Evolutionary conservation across 2,888 invertebrate genomes (phyloP).

Genomic region (Linhomoeus sp.): DNA sequence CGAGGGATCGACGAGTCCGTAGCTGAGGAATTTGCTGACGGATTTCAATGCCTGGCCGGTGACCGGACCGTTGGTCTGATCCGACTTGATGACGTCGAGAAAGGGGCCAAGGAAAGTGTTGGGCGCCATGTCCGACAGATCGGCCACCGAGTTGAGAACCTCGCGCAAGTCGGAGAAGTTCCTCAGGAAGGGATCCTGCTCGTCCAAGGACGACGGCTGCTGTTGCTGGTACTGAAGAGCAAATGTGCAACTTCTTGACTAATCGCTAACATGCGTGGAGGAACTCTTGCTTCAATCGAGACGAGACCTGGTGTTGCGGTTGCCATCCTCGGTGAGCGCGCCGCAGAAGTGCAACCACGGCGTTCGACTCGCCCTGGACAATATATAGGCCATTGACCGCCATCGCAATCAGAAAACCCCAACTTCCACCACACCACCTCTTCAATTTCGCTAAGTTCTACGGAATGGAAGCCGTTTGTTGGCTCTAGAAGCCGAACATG

Average conservation of each 20-base stretch:
- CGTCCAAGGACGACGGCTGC: constrained; percentile 37
- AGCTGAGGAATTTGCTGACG: constrained; percentile 83
- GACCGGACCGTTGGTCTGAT: constrained; percentile 49
- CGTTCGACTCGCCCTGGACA: constrained; percentile 80
- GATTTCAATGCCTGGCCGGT: constrained; percentile 83
- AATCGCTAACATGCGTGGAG: not conserved
- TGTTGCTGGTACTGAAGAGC: not conserved
- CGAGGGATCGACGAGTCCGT: constrained; percentile 57
- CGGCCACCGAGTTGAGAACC: constrained; percentile 57
- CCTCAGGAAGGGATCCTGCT: constrained; percentile 63
- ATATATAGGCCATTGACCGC: constrained; percentile 78
- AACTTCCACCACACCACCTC: no score
- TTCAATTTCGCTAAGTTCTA: no score
- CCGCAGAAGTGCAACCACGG: constrained; percentile 76
- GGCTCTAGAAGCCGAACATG: no score
- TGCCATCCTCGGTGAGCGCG: constrained; percentile 37
- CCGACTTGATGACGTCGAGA: constrained; percentile 82
- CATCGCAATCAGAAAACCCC: no score
- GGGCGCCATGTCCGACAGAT: constrained; percentile 45
- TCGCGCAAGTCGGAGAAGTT: constrained; percentile 69
- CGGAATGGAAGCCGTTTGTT: no score
- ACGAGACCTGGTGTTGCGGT: not conserved
- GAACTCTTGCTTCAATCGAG: not conserved
- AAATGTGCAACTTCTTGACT: not conserved
- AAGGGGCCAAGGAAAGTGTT: constrained; percentile 53